Evolutionary conservation across 2,888 invertebrate genomes (phyloP).

Genomic region (Idaea dimidiata): DNA sequence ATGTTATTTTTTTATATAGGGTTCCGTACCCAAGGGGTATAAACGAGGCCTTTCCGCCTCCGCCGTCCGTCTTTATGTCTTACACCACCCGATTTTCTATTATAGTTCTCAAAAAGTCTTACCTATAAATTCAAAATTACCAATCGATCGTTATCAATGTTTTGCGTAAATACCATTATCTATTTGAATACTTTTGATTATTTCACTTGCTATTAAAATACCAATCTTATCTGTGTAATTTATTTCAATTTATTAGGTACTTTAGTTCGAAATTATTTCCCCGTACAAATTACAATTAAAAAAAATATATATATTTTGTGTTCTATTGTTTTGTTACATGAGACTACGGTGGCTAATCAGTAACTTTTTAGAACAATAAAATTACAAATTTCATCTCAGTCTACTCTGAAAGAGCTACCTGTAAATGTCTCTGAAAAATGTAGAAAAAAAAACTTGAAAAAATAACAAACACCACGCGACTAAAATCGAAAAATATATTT

Average conservation of each 20-base stretch:
- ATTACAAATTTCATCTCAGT: too few species aligned
- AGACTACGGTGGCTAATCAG: too few species aligned
- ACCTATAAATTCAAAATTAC: background rate
- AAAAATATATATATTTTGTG: too few species aligned
- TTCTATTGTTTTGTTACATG: too few species aligned
- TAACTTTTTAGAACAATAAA: too few species aligned
- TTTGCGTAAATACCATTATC: slow-evolving; percentile 7
- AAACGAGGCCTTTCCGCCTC: background rate
- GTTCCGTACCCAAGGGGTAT: background rate
- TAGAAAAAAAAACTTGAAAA: too few species aligned
- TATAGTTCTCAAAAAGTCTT: slow-evolving; percentile 5
- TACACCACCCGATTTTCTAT: too few species aligned
- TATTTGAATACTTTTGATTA: slow-evolving; percentile 16
- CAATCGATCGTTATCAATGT: background rate
- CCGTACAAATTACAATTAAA: slow-evolving; percentile 8
- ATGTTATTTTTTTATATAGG: slow-evolving; percentile 12
- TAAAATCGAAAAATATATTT: slow-evolving; percentile 18
- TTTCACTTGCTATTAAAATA: slow-evolving; percentile 17
- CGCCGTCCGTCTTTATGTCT: too few species aligned
- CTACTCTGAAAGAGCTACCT: too few species aligned
- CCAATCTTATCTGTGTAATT: slow-evolving; percentile 18
- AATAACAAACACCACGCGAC: too few species aligned
- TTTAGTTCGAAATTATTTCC: slow-evolving; percentile 11
- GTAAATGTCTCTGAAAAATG: too few species aligned
- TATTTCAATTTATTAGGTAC: slow-evolving; percentile 19